Conservation (phyloP, 2,888 invertebrate species). For the Rhorus exstirpatorius region DNA sequence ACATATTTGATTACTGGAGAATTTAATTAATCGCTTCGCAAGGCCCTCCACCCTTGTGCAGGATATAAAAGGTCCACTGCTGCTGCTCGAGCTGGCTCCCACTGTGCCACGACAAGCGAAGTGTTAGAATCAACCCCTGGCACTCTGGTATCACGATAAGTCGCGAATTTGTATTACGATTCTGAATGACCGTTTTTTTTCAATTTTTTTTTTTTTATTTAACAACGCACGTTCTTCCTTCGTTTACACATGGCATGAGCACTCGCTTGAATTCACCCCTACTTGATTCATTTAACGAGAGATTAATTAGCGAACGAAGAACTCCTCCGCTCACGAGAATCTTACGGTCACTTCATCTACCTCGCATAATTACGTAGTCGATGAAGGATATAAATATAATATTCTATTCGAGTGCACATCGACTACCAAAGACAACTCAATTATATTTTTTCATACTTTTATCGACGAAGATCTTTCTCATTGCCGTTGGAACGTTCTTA, state of each 20-base stretch:
- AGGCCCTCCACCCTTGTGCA: conserved; percentile 73
- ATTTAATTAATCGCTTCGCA: conserved; percentile 86
- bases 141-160: conserved; percentile 78
- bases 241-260: conserved; percentile 61
- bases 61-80: conserved; percentile 54
- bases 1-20: conserved; percentile 86
- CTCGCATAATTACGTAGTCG: conserved; percentile 25
- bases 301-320: conserved; percentile 80
- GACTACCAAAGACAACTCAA: conserved; percentile 42
- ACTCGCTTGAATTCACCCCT: conserved; percentile 57
- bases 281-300: conserved; percentile 78
- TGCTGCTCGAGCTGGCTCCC: conserved; percentile 40
- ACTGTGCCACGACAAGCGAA: conserved; percentile 46
- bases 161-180: conserved; percentile 82
- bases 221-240: conserved; percentile 49
- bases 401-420: conserved; percentile 45
- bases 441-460: conserved; percentile 22
- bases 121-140: conserved; percentile 22
- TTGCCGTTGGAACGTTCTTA: conserved; percentile 23
- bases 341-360: conserved; percentile 46
- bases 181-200: conserved; percentile 72
- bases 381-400: conserved; percentile 48
- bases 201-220: conserved; percentile 1
- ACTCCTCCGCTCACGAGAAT: conserved; percentile 71
- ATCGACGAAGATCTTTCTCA: conserved; percentile 14